Base-by-base conservation (phyloP, 2,888 invertebrate species). In the Metalampra italica region DNA sequence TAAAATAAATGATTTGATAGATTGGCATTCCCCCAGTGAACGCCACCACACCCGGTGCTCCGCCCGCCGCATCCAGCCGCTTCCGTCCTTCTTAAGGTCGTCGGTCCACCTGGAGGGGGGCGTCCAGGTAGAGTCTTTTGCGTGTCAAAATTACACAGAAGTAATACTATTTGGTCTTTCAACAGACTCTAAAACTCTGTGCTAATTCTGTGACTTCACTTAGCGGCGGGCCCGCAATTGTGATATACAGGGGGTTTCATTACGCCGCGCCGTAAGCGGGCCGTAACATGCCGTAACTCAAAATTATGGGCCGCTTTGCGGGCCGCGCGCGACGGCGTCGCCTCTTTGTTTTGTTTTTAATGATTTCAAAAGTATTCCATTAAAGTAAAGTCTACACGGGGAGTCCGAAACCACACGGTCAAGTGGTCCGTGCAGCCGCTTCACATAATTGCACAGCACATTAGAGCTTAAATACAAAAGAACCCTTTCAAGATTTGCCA, bases 241-340 rank as follows among this genome's bases (percentile, higher is more conserved):
- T 82, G 81, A 83, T 82, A 79, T 81, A 82, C 77, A 75, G 78
- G 68, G 73, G 73, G 80, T 81, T 82, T 81, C 82, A 82, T 83
- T 83, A 83, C 80, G 62, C 58, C 58, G 75, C 72, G 76, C 68
- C 72, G 77, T 75, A 74, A 72, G 76, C 57, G 75, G 58, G 69
- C 64, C 66, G 80, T 85, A 82, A 82, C 57, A 75, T 57, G 69
- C 64, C 66, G 80, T 85, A 82, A 82, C 71, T 84, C 82, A 83
- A 79, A 78, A 75, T 82, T 81, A 85, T 78, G 72, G 76, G 71
- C 70, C 71, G 66, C 70, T 79, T 81, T 81, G 79, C 75, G 78
- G 74, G 59, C 57, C 52, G 53, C 46, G 56, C 55, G 62, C 58
- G 1, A n/a, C 11, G 36, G n/a, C 63, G 60, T 56, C 65, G 56